Percentiles rank a stretch among this genome's conserved stretches.
Conservation (phyloP, 2,888 invertebrate genomes). For the Temnothorax rugatulus region DNA sequence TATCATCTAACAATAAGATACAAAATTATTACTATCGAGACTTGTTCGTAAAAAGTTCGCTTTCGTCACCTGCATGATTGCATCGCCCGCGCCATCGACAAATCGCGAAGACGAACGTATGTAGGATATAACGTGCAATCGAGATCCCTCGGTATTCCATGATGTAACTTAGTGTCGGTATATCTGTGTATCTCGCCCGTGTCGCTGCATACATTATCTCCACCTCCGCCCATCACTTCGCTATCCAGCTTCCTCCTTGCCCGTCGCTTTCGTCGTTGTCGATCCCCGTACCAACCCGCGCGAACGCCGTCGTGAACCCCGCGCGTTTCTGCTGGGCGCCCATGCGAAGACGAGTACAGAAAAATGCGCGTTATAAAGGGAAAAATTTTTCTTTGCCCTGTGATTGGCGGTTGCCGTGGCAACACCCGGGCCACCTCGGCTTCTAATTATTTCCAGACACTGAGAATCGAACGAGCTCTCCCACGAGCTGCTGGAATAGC, state of each 20-base stretch:
- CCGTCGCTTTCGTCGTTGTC: constrained; percentile 33
- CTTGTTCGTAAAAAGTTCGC: background rate
- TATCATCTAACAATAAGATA: background rate
- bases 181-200: constrained; percentile 80
- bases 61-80: constrained; percentile 30
- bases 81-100: constrained; percentile 53
- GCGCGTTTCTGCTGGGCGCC: constrained; percentile 67
- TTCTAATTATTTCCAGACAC: constrained; percentile 87
- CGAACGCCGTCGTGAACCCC: constrained; percentile 60
- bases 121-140: constrained; percentile 66
- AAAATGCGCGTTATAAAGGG: constrained; percentile 82
- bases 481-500: constrained; percentile 81
- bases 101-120: constrained; percentile 60
- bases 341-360: constrained; percentile 75
- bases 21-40: background rate
- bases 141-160: constrained; percentile 64
- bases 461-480: constrained; percentile 86
- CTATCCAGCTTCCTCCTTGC: constrained; percentile 34
- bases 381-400: constrained; percentile 85
- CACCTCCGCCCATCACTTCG: constrained; percentile 55
- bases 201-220: constrained; percentile 85
- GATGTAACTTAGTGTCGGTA: constrained; percentile 4
- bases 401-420: constrained; percentile 86
- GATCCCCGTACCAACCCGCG: constrained; percentile 67
- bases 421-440: constrained; percentile 84